Evolutionary conservation across 1,140 invertebrate species (phyloP), one percentile per base, ranked within the genome.

Genomic region (Colletes latitarsis): DNA sequence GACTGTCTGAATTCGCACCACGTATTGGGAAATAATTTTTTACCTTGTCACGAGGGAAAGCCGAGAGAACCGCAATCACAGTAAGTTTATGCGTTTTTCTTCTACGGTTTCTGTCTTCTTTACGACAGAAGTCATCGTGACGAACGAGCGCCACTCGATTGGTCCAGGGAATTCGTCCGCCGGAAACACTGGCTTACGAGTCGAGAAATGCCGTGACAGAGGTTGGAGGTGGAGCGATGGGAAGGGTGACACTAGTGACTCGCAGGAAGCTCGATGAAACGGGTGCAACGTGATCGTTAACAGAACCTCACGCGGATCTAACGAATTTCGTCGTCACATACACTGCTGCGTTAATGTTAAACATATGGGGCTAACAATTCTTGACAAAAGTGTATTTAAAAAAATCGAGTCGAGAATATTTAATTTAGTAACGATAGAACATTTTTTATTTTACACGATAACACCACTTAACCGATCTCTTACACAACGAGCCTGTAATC

Each of bases 401-500:
- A 30, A 30, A 30, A 30, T 30, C 30, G 30, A 30, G 30, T 30
- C 30, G 30, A 30, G 30, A 30, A 30, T 30, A 30, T 30, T 30
- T 30, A 30, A 30, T 30, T 30, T 30, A 2, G 0, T 30, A 30
- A 30, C 30, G 30, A 30, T 30, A 30, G 1, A 30, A 30, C 30
- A 1, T 30, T 9, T 49, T 6, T 66, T 60, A 77, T 73, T 81
- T 85, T 75, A 84, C 69, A 81, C 58, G 78, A 84, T 86, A 82
- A 81, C 83, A 67, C 66, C 43, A 83, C 69, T 41, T 75, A 77
- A 70, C 87, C 74, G 49, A 72, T 88, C 57, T 80, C 74, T 72
- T 46, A 78, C 77, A 41, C 81, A 88, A 85, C 82, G 72, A 89
- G 49, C 71, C n/a, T 58, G 49, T 49, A 10, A 49, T 49, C 49